Evolutionary conservation across 2,888 invertebrate genomes (phyloP), one percentile per base, ranked within the genome.

Genomic region (Coleophora flavipennella): DNA sequence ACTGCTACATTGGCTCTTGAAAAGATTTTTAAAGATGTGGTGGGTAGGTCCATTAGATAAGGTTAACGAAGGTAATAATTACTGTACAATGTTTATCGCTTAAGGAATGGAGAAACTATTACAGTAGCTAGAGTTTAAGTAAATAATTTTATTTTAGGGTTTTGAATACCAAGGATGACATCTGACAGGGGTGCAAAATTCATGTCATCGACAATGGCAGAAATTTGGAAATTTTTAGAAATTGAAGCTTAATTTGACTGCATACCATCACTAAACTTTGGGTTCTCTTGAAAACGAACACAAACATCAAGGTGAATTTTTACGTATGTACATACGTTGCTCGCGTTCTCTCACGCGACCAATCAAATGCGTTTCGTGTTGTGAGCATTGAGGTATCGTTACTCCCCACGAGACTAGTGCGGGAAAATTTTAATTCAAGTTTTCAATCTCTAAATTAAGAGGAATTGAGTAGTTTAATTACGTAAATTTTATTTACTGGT

Each of bases 181-280:
- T 35, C 38, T 0, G 45, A 48, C 29, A 20, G 33, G 29, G 45
- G 45, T 8, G 29, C 40, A 0, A 44, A 50, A 31, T 49, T 47
- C 13, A 39, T 45, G 1, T 45, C 44, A n/a, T 13, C 12, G 2
- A 34, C 32, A 9, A 36, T 46, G 32, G 13, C 13, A 13, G 42
- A 50, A 20, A 25, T 45, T 25, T 44, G 47, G 27, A 41, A 42
- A 13, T 13, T 48, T 11, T 37, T 48, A 33, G 3, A 38, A 2
- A 43, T 48, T n/a, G 29, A 43, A 50, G 33, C 2, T 42, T 6
- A 29, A 32, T 10, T 43, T 48, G 0, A 48, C 48, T 1, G 41
- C 48, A 4, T 46, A 50, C 13, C 45, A 46, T 29, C 48, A 45
- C n/a, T 34, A 50, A 27, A 32, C 36, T 6, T 36, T 50, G n/a